phyloP scores from a whole-genome alignment of 2,113 vertebrate genomes.

The Centropristis striata region DNA sequence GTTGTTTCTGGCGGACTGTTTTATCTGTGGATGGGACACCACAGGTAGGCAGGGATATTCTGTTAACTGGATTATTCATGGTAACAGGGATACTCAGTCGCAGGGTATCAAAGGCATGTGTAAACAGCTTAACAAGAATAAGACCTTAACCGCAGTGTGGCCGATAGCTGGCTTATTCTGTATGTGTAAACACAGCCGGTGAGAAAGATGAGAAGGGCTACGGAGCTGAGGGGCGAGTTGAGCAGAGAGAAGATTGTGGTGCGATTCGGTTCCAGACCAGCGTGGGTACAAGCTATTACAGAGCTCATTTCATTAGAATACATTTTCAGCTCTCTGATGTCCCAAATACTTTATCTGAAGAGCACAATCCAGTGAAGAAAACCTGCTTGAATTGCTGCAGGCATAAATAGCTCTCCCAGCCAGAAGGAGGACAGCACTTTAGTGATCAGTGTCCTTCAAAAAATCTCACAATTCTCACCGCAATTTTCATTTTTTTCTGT shows the following conservation, averaged over 20 bases:
- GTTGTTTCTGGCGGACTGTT: slow-evolving; percentile 4
- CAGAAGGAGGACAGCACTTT: not conserved
- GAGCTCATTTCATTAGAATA: slow-evolving; percentile 61
- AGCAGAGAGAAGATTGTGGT: slow-evolving; percentile 39
- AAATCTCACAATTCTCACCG: not conserved
- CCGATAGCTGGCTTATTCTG: slow-evolving; percentile 67
- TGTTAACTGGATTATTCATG: slow-evolving; percentile 74
- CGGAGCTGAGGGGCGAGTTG: slow-evolving; percentile 41
- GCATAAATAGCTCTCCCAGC: slow-evolving; percentile 37
- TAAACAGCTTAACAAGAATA: slow-evolving; percentile 80
- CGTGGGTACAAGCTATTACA: slow-evolving; percentile 49
- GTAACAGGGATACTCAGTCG: slow-evolving; percentile 55
- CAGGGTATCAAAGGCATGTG: slow-evolving; percentile 64
- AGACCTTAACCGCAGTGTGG: slow-evolving; percentile 60
- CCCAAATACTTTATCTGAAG: slow-evolving; percentile 70
- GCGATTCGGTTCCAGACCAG: slow-evolving; percentile 43
- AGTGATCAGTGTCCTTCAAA: not conserved
- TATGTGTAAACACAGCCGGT: slow-evolving; percentile 53
- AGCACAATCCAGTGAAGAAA: slow-evolving; percentile 48
- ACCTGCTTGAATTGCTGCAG: slow-evolving; percentile 22
- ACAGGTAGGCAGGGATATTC: slow-evolving; percentile 71
- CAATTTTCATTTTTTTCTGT: slow-evolving; percentile 2
- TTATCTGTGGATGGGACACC: slow-evolving; percentile 63
- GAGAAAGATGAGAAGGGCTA: slow-evolving; percentile 56
- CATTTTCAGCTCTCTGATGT: slow-evolving; percentile 64